These are phyloP conservation scores for Callosobruchus maculatus DNA, from an alignment of 2,888 invertebrate species.

Conservation along the genomic window DNA sequence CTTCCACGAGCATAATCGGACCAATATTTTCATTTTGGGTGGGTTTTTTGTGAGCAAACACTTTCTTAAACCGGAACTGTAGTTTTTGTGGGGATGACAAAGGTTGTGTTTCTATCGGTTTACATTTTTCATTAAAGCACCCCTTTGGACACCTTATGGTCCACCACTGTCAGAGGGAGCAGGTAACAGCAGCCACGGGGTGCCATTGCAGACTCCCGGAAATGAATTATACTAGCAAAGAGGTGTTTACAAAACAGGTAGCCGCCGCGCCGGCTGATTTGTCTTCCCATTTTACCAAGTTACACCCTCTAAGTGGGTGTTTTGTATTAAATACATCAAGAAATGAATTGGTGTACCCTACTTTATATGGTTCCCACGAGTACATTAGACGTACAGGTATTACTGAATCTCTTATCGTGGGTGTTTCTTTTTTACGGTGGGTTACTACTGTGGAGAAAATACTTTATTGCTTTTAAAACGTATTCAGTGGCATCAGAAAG, in stretches of 20 bases:
- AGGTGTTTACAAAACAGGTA: conserved; percentile 28
- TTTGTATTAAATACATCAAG: not conserved
- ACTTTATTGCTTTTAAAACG: too few species aligned
- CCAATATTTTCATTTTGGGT: too few species aligned
- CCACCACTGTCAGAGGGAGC: not conserved
- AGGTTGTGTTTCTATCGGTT: too few species aligned
- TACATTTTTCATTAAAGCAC: not conserved
- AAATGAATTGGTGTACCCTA: not conserved
- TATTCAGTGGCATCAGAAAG: too few species aligned
- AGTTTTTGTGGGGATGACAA: too few species aligned
- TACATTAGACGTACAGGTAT: too few species aligned
- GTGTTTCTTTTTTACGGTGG: too few species aligned
- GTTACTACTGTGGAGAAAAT: too few species aligned
- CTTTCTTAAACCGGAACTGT: too few species aligned
- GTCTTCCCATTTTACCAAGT: conserved; percentile 22
- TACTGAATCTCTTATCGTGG: not conserved
- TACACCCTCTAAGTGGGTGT: conserved; percentile 10
- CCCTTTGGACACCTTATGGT: not conserved
- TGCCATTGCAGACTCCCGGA: conserved; percentile 17
- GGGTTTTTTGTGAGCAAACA: too few species aligned
- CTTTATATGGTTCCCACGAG: not conserved
- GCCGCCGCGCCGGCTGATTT: conserved; percentile 18
- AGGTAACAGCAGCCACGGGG: not conserved
- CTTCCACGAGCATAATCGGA: too few species aligned
- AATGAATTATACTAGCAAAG: conserved; percentile 24